Base-by-base conservation (phyloP, 2,113 vertebrate species). In the Gallinago media region DNA sequence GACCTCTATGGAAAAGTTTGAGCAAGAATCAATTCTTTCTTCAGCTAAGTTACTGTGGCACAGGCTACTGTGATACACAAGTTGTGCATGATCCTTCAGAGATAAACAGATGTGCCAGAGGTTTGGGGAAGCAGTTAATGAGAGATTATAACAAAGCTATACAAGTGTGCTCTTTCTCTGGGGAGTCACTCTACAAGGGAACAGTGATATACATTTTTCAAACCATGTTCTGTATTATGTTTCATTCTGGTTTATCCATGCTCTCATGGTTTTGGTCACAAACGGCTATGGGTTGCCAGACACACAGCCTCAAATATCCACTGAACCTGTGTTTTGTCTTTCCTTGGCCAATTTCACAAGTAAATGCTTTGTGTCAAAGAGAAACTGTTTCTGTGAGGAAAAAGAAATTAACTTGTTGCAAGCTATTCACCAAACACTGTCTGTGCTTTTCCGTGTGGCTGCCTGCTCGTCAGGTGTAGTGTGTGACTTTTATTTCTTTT, bases 21-120 rank as follows among this genome's bases (percentile, higher is more conserved):
- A 84, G 75, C 15, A 83, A 83, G 38, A 93, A 86, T 91, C 25
- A 52, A 50, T 93, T 89, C 71, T 78, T 93, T 62, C 55, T 93
- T 93, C 66, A 36, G 15, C 2, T 31, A 18, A 68, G 6, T 85
- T 75, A 21, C 54, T 66, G 27, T 1, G 5, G 31, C 58, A 83
- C 15, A 3, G 13, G 50, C 47, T 59, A 2, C 49, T 83, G 21
- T 49, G 80, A 29, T 20, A 6, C 21, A 75, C 2, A 34, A 56
- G 16, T 44, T 76, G 62, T 76, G 20, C 0, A 2, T 58, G 74
- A 49, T 80, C 66, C 81, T 79, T 27, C 29, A 54, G 73, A 42
- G 50, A 32, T 74, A 9, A 84, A 80, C 6, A 38, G n/a, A 68
- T 63, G 27, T 38, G 58, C 15, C 18, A 84, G 67, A 80, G n/a